Percentiles rank a stretch among this genome's conserved stretches.
phyloP scores from a whole-genome alignment of 2,113 vertebrate species.

The Fulica atra region DNA sequence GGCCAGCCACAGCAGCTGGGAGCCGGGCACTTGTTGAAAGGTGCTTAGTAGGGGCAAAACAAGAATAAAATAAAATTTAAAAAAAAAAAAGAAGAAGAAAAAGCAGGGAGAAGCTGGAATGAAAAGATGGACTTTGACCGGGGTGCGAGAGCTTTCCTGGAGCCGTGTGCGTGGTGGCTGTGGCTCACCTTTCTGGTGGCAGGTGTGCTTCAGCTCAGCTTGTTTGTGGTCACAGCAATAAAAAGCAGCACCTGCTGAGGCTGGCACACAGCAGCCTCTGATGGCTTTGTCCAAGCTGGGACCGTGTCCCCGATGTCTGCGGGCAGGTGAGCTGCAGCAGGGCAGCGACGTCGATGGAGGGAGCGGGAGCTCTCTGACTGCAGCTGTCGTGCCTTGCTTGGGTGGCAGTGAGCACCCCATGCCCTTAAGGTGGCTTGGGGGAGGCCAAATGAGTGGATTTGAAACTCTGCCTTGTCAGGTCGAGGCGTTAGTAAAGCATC shows the following conservation, averaged over 20 bases:
- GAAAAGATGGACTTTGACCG: conserved; percentile 46
- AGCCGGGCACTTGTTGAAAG: conserved; percentile 78
- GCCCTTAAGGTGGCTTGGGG: fast-evolving
- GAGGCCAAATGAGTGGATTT: background rate
- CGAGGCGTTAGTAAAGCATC: background rate
- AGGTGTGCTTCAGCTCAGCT: conserved; percentile 65
- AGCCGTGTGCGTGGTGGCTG: conserved; percentile 62
- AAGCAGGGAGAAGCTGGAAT: conserved; percentile 16
- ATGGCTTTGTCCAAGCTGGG: conserved; percentile 47
- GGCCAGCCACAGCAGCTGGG: conserved; percentile 83
- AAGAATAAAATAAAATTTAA: conserved; percentile 16
- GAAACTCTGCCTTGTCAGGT: background rate
- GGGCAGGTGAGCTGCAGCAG: background rate
- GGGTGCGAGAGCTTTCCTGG: conserved; percentile 47
- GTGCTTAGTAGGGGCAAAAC: conserved; percentile 69
- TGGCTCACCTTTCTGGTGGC: conserved; percentile 76
- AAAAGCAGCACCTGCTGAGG: conserved; percentile 71
- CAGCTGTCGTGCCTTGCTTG: background rate
- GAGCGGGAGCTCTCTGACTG: background rate
- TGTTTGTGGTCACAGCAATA: conserved; percentile 55
- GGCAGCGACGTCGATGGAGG: background rate
- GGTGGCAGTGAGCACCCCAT: background rate
- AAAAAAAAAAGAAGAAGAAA: background rate
- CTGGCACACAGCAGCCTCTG: conserved; percentile 54
- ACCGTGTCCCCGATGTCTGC: background rate